Base-by-base conservation (phyloP, 2,113 vertebrate genomes). In the Petroica traversi region DNA sequence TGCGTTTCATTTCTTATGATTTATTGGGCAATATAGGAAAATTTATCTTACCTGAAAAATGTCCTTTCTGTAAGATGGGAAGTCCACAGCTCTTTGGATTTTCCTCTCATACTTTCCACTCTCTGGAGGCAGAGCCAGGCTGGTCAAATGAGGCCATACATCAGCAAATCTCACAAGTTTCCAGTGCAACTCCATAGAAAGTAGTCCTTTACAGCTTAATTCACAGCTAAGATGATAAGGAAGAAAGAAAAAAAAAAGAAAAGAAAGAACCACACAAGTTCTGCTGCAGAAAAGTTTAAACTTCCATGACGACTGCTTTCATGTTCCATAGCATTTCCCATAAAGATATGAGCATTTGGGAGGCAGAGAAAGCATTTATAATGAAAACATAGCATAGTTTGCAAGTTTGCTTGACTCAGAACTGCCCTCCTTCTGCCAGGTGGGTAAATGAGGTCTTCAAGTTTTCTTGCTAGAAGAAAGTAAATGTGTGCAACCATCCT, bases 1-100 rank as follows among this genome's bases (percentile, higher is more conserved):
- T 5, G 34, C 83, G 20, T 93, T 96, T 86, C 46, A 3, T 85
- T 90, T 88, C 68, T 90, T 68, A 83, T 86, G 91, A 97, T 97
- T 97, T 96, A 94, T 93, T 86, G 59, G 79, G 67, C 96, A 97
- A 96, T 95, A 97, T 76, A 95, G 92, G 72, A 96, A 92, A 97
- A 97, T 97, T 95, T 94, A 95, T 97, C 96, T 95, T 97, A 97
- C 91, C 94, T 97, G 96, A 96, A 96, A 95, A 95, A 95, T 91
- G 80, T 95, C 77, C 62, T 92, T 95, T 95, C 93, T 96, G 45
- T 75, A 63, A 91, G 61, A 92, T 19, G 83, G 91, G 81, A 96
- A 95, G 93, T 92, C 73, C 33, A 8, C 52, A 72, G 36, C 28
- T 96, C 61, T 77, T 85, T 82, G 80, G 57, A 52, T 91, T 96